Evolutionary conservation across 2,797 vertebrate species (phyloP).

Genomic region (Halcyon chelicuti): DNA sequence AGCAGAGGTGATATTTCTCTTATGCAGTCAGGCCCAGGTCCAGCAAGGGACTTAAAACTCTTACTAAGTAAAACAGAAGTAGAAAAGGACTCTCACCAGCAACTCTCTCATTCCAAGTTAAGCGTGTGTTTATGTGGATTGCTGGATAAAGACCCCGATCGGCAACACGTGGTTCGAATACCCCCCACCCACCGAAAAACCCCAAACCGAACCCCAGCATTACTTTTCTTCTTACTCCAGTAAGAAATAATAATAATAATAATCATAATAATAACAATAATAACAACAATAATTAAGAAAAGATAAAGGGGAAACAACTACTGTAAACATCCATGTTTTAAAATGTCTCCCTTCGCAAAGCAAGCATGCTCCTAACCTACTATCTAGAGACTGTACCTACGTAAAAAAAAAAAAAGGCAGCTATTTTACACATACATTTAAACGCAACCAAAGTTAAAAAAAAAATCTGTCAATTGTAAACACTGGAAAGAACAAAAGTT

Average conservation of each 20-base stretch:
- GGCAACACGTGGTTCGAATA: conserved; percentile 32
- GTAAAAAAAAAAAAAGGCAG: conserved; percentile 77
- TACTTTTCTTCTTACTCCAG: conserved; percentile 71
- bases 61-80: neutral
- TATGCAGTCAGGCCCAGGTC: conserved; percentile 65
- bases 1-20: conserved; percentile 62
- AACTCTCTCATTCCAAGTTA: neutral
- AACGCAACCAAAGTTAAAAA: conserved; percentile 81
- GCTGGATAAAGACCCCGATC: conserved; percentile 33
- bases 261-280: conserved; percentile 37
- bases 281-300: conserved; percentile 58
- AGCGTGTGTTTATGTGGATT: neutral
- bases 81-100: conserved; percentile 25
- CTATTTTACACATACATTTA: conserved; percentile 83
- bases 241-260: conserved; percentile 69
- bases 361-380: conserved; percentile 86
- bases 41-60: conserved; percentile 30
- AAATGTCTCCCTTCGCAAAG: conserved; percentile 83
- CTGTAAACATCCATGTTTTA: conserved; percentile 77
- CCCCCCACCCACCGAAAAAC: neutral
- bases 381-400: conserved; percentile 71
- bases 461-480: conserved; percentile 81
- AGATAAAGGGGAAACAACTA: conserved; percentile 66
- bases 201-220: conserved; percentile 14
- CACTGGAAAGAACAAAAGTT: conserved; percentile 80